Evolutionary conservation across 2,113 vertebrate genomes (phyloP), one percentile per base, ranked within the genome.

Genomic region (Actenoides lindsayi): DNA sequence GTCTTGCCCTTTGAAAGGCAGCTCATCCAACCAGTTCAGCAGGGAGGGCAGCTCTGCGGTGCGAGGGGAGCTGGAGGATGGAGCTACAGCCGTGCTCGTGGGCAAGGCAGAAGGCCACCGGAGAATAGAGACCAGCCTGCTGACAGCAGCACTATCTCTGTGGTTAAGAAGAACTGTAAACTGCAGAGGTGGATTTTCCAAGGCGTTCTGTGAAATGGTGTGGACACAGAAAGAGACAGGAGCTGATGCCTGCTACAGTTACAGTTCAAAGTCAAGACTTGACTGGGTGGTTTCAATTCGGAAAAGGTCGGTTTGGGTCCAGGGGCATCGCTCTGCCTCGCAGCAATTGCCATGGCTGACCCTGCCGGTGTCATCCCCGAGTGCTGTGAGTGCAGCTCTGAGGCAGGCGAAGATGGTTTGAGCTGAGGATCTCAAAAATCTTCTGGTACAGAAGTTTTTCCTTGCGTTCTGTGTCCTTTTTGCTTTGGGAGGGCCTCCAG

Each of bases 201-300:
- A 39, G 39, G 39, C 2, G 3, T 44, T 62, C 46, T 11, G 18
- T 14, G 16, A 39, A 35, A 8, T 6, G 9, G 15, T 10, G 37
- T 8, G 28, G 44, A 9, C 1, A 0, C 6, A 23, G 62, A 14
- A 33, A 50, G 60, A 67, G 62, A 7, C 64, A 31, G 23, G 30
- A 63, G 16, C 19, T 39, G 30, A 13, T 7, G 8, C 41, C 57
- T 77, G 91, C 57, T 77, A 5, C 24, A 24, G 19, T 57, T 59
- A 13, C 33, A 2, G 73, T 51, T 56, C 5, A 33, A 35, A 60
- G 30, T 62, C 33, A 16, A 30, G 6, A 51, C 59, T 27, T 0
- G 5, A 8, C 6, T 19, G 0, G 0, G 20, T 33, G 39, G 10
- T 0, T n/a, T 14, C 1, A 3, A 4, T 35, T 81, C 35, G 7